phyloP scores from a whole-genome alignment of 2,113 vertebrate species.

The Chunga burmeisteri region DNA sequence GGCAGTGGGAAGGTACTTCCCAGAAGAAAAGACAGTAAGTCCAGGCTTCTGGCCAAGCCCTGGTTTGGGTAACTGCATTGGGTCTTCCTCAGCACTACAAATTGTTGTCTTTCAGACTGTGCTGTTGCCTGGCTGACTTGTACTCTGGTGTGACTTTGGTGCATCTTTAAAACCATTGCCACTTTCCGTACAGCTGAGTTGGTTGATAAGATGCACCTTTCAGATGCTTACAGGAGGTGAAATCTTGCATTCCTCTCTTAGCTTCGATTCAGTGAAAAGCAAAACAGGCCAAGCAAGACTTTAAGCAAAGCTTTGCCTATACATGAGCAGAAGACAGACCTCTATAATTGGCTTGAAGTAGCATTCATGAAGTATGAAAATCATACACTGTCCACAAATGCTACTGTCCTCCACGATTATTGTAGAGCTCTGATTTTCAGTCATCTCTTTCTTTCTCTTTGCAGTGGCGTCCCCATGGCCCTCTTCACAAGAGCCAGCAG shows the following conservation, averaged over 20 bases:
- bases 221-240: neutral
- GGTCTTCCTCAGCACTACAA: neutral
- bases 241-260: neutral
- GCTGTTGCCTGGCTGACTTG: neutral
- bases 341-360: neutral
- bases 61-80: neutral
- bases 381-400: neutral
- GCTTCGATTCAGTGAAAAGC: neutral
- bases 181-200: neutral
- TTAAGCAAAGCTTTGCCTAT: neutral
- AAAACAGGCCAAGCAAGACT: neutral
- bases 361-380: neutral
- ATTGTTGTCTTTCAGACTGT: neutral
- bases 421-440: neutral
- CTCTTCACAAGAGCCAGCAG: slow-evolving; percentile 75
- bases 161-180: neutral
- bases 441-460: neutral
- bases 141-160: neutral
- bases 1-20: neutral
- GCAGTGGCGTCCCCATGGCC: slow-evolving; percentile 70
- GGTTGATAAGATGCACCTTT: neutral
- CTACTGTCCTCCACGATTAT: neutral
- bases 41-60: neutral
- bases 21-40: neutral
- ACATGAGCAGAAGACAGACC: neutral